These are phyloP conservation scores for Corythornis vintsioides DNA, from an alignment of 2,113 vertebrate species.

Conservation along the genomic window DNA sequence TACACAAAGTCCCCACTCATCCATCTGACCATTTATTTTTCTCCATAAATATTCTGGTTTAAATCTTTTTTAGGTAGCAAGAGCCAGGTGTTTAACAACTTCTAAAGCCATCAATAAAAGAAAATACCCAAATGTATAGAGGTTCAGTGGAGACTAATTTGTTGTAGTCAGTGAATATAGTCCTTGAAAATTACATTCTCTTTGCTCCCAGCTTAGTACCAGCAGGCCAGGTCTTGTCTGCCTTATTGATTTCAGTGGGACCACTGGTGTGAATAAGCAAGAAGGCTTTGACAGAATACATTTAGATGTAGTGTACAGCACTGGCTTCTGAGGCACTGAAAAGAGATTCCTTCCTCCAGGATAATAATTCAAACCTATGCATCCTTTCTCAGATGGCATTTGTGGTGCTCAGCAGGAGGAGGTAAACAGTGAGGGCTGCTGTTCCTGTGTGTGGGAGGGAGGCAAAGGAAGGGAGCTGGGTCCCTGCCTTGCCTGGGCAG, in stretches of 20 bases:
- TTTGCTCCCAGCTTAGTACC: not conserved
- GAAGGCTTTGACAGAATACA: not conserved
- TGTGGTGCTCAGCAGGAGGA: not conserved
- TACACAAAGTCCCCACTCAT: not conserved
- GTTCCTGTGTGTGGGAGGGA: not conserved
- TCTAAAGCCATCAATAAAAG: not conserved
- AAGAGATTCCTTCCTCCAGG: not conserved
- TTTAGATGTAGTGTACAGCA: not conserved
- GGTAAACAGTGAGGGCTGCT: not conserved
- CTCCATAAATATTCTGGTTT: not conserved
- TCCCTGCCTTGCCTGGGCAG: not conserved
- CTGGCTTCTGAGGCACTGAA: not conserved
- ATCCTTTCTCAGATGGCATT: not conserved
- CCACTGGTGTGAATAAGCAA: not conserved
- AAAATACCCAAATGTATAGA: not conserved
- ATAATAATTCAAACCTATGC: not conserved
- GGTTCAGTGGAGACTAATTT: not conserved
- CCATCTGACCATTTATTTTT: not conserved
- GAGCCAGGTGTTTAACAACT: conserved; percentile 10
- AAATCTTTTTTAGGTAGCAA: not conserved
- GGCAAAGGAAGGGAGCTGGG: not conserved
- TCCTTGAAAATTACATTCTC: not conserved
- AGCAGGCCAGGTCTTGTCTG: not conserved
- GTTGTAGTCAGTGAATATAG: not conserved
- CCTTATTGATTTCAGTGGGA: not conserved